Conservation (phyloP, 1,140 invertebrate genomes). For the Periplaneta americana region DNA sequence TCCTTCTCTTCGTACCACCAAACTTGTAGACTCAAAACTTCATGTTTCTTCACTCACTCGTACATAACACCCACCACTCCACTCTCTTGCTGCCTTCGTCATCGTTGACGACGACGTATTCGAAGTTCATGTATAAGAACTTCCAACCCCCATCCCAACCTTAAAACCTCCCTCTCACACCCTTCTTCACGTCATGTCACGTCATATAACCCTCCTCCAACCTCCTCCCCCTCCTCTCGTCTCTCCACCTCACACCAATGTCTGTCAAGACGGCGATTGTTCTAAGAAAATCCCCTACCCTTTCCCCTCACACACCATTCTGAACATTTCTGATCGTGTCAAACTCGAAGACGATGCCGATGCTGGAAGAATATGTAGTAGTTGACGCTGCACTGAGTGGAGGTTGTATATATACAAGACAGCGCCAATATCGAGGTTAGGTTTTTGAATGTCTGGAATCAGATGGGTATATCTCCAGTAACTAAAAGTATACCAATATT, state of each 20-base stretch:
- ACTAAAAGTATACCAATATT: neutral
- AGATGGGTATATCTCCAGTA: neutral
- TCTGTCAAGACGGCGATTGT: neutral
- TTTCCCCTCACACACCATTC: neutral
- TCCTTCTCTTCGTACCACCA: neutral
- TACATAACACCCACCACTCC: neutral
- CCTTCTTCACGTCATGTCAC: neutral
- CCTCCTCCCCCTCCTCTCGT: neutral
- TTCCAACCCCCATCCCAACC: neutral
- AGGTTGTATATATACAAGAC: neutral
- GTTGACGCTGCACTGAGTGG: neutral
- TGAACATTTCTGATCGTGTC: neutral
- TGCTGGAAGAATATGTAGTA: neutral
- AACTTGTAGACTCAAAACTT: neutral
- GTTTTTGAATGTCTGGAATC: neutral
- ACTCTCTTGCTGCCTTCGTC: neutral
- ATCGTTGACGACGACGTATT: neutral
- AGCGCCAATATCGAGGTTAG: neutral
- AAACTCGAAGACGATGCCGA: neutral
- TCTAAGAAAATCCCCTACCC: neutral
- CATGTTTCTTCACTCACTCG: neutral
- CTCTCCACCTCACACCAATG: neutral
- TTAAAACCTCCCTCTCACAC: neutral
- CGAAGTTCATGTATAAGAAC: neutral
- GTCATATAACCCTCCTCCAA: neutral